Base-by-base conservation (phyloP, 37 sponge, comb jelly and placozoan species). In the Cliona cf. orientalis region DNA sequence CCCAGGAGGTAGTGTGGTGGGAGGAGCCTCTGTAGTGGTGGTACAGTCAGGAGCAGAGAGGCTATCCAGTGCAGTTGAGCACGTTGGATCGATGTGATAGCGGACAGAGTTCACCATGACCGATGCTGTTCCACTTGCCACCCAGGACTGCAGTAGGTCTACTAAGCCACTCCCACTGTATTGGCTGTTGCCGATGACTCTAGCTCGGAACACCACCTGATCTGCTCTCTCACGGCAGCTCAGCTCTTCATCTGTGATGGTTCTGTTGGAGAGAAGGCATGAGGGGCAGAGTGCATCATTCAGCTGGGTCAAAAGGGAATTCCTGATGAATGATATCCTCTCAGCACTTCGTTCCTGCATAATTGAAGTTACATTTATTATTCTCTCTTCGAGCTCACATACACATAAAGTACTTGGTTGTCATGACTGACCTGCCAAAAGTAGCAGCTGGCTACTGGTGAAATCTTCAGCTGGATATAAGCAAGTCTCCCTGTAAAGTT, bases 31-130 rank as follows among this genome's bases (percentile, higher is more conserved):
- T 2, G 57, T 26, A 34, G 12, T 3, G 0, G 36, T 37, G 25
- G 53, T 23, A 66, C 83, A 82, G 62, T 73, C 83, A 63, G 74
- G 74, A 42, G 61, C 62, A 44, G n/a, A 21, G 23, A 65, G 39
- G n/a, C 36, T 63, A 31, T 73, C 66, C 53, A 82, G 40, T 2
- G 21, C 2, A 11, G 65, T n/a, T 2, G 38, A 36, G 44, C 83
- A 82, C 46, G 64, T 44, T 28, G 74, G 49, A n/a, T 82, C 83
- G 1, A 58, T 25, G 1, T 46, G 37, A 35, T 74, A 26, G 0
- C 64, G 53, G 35, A 63, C 45, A 0, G 42, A 62, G 12, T 61
- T 65, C 1, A 73, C 62, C 0, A 25, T 46, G 3, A 82, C n/a
- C 12, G 38, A 31, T 22, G 74, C 83, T 3, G 1, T 3, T 1